Conservation (phyloP, 2,113 vertebrate genomes). For the Plecturocebus donacophilus region DNA sequence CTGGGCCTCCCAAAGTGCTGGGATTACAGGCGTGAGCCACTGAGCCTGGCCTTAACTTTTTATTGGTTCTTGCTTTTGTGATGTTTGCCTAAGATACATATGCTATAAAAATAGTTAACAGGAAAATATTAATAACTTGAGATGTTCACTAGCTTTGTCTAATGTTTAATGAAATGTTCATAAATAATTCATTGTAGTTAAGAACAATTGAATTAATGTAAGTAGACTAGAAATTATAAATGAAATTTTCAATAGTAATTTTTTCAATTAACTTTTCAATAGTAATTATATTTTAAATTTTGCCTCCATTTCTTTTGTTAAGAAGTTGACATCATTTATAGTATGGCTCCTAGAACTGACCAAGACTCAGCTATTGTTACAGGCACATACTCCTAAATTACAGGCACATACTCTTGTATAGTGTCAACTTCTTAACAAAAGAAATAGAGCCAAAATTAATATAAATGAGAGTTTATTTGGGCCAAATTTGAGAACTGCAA, state of each 20-base stretch:
- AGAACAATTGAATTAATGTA: background rate
- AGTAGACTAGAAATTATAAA: background rate
- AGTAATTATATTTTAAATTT: no score
- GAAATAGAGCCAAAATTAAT: background rate
- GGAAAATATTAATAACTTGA: background rate
- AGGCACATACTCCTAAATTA: no score
- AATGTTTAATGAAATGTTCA: background rate
- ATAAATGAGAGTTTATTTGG: background rate
- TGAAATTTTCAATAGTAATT: background rate
- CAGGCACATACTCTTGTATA: no score
- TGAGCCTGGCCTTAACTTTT: background rate
- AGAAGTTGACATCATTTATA: no score
- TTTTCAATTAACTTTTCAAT: no score
- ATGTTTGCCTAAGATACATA: background rate
- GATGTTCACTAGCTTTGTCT: background rate
- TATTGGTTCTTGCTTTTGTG: background rate
- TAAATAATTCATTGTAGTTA: background rate
- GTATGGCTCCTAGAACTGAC: no score
- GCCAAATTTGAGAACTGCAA: background rate
- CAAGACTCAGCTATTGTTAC: no score
- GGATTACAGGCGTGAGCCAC: no score
- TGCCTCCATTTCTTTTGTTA: no score
- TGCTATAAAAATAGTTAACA: background rate
- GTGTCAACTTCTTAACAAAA: background rate
- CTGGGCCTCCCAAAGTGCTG: no score